Evolutionary conservation across 2,888 invertebrate genomes (phyloP).

Genomic region (Germaria angustata): DNA sequence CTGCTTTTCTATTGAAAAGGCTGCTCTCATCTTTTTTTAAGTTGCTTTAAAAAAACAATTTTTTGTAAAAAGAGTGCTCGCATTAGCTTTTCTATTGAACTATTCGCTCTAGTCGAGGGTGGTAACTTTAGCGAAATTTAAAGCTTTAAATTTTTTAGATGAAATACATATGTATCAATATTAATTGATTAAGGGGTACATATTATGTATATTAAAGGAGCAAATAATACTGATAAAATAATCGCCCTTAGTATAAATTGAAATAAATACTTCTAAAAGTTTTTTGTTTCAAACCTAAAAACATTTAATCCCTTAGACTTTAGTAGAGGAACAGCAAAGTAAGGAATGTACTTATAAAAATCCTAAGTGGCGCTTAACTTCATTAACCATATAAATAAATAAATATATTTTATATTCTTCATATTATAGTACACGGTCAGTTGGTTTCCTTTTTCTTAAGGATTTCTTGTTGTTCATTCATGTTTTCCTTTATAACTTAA

Average conservation of each 20-base stretch:
- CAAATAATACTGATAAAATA: neutral
- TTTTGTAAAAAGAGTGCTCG: too few species aligned
- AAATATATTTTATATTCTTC: neutral
- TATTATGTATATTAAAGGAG: too few species aligned
- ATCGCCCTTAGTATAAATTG: neutral
- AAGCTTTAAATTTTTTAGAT: too few species aligned
- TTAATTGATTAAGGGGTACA: too few species aligned
- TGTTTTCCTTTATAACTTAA: conserved; percentile 34
- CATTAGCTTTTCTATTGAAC: too few species aligned
- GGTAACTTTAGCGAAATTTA: too few species aligned
- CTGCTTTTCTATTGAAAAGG: too few species aligned
- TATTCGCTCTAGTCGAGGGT: too few species aligned
- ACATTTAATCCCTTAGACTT: neutral
- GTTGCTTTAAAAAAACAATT: too few species aligned
- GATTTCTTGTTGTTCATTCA: neutral
- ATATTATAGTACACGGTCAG: conserved; percentile 41
- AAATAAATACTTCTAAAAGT: neutral
- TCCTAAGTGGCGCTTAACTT: conserved; percentile 63
- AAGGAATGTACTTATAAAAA: conserved; percentile 3
- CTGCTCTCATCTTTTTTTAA: too few species aligned
- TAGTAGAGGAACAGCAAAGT: neutral
- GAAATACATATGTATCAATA: too few species aligned
- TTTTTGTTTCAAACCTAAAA: neutral
- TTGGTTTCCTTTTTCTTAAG: conserved; percentile 35
- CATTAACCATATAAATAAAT: conserved; percentile 49